A percentile compares a stretch with the other conserved stretches of the same genome.
Conservation (phyloP, 2,797 vertebrate species). For the Uromys caudimaculatus region DNA sequence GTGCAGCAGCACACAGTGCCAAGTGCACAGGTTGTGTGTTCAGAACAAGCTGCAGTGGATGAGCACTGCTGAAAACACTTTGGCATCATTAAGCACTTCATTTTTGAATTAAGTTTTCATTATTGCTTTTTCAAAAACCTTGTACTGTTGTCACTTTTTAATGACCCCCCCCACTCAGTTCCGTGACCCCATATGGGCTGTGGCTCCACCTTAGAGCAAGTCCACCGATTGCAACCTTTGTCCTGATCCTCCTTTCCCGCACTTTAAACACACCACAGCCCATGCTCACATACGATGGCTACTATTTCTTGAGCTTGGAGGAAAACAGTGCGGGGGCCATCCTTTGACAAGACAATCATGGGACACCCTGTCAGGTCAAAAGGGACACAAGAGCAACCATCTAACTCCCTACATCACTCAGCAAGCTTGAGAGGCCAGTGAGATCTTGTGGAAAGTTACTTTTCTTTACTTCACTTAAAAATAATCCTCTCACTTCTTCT, state of each 20-base stretch:
- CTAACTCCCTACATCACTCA: constrained; percentile 47
- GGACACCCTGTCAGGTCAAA: constrained; percentile 19
- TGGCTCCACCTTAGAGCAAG: not conserved
- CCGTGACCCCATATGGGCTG: not conserved
- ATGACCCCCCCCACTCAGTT: not conserved
- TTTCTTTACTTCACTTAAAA: not conserved
- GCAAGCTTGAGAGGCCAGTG: constrained; percentile 49
- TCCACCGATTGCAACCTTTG: not conserved
- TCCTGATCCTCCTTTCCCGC: not conserved
- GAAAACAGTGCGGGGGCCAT: not conserved
- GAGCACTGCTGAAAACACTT: not conserved
- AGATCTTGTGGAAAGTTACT: constrained; percentile 37
- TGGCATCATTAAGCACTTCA: not conserved
- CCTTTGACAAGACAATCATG: not conserved
- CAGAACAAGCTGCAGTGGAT: not conserved
- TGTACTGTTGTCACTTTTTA: not conserved
- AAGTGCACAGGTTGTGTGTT: not conserved
- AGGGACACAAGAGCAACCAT: not conserved
- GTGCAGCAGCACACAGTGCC: rapidly evolving
- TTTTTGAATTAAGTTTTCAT: not conserved
- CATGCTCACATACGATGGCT: not conserved
- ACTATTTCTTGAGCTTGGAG: not conserved
- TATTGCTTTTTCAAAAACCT: not conserved
- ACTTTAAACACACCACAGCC: not conserved
- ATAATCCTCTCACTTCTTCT: constrained; percentile 62